Base-by-base conservation (phyloP, 1,140 invertebrate species). In the Drosophila teissieri region DNA sequence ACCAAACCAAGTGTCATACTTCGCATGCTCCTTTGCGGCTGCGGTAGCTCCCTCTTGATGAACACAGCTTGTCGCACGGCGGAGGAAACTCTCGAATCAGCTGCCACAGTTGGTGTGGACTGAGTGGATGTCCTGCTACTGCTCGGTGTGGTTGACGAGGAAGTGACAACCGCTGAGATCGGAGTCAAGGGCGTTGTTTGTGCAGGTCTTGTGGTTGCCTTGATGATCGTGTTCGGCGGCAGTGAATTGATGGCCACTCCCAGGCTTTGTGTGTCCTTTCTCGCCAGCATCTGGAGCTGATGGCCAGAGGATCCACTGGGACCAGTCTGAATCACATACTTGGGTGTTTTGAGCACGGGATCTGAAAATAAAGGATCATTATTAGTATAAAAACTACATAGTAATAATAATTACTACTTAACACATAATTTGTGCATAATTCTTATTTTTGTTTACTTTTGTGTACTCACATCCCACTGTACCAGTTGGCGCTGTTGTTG, bases 221-320 rank as follows among this genome's bases (percentile, higher is more conserved):
- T 88, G 7, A 92, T 92, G 46, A 80, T 91, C 5, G 90, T 91
- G 61, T 85, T 91, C 0, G 90, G 83, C 2, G 90, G 90, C 37
- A 91, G 49, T 0, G 90, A 89, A 15, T 72, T 90, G 17, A 91
- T 91, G 3, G 83, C 90, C 17, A 76, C 67, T 0, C 84, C 84
- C 4, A 91, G 44, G 3, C 56, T 69, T 37, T 68, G 79, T 0
- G 45, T 42, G 3, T 73, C 72, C 0, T 49, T 39, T 0, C 55
- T 48, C 0, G 39, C 17, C 34, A 61, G 64, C 80, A 70, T 75
- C 19, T 58, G 24, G 22, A 78, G 11, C 5, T 65, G 36, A 14
- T 40, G 61, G 17, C 36, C 22, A 44, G 63, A 45, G 0, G 69
- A 15, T 12, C 68, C 40, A n/a, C 56, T 31, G 36, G 56, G 10